Percentiles rank a stretch among this genome's conserved stretches.
phyloP scores from a whole-genome alignment of 2,797 vertebrate genomes.

The Mallotus villosus region DNA sequence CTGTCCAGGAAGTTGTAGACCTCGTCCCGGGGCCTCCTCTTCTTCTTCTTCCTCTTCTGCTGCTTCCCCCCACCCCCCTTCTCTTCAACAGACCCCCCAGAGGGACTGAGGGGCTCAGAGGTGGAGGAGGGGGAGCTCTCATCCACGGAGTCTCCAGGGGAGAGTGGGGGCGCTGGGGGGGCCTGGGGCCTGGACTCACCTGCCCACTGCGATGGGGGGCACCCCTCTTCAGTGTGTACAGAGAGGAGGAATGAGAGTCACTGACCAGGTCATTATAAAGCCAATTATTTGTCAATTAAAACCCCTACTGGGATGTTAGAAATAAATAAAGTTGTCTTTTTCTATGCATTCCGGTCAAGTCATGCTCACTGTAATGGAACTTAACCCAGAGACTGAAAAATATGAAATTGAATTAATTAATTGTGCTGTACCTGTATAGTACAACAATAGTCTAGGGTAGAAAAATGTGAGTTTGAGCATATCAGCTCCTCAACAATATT shows the following conservation, averaged over 20 bases:
- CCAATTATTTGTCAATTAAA: not conserved
- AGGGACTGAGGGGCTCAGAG: conserved; percentile 66
- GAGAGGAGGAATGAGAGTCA: conserved; percentile 59
- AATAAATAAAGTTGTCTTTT: not conserved
- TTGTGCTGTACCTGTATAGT: not conserved
- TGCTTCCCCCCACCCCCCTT: conserved; percentile 63
- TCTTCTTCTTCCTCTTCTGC: conserved; percentile 78
- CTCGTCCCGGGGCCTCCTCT: conserved; percentile 74
- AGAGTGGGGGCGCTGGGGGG: conserved; percentile 66
- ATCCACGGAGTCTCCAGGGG: conserved; percentile 71
- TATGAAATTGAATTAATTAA: not conserved
- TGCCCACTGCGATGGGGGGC: conserved; percentile 65
- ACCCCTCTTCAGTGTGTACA: conserved; percentile 64
- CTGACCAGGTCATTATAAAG: conserved; percentile 36
- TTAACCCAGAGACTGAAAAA: not conserved
- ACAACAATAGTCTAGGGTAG: no score
- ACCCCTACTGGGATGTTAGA: not conserved
- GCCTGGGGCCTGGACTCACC: conserved; percentile 45
- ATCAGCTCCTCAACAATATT: not conserved
- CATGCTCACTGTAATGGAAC: not conserved
- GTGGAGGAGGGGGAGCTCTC: conserved; percentile 71
- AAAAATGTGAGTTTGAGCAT: not conserved
- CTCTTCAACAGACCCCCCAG: conserved; percentile 46
- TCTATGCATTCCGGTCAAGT: not conserved
- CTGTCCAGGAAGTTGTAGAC: conserved; percentile 68